Conservation (phyloP, 1,140 invertebrate genomes). For the Adelges cooleyi region DNA sequence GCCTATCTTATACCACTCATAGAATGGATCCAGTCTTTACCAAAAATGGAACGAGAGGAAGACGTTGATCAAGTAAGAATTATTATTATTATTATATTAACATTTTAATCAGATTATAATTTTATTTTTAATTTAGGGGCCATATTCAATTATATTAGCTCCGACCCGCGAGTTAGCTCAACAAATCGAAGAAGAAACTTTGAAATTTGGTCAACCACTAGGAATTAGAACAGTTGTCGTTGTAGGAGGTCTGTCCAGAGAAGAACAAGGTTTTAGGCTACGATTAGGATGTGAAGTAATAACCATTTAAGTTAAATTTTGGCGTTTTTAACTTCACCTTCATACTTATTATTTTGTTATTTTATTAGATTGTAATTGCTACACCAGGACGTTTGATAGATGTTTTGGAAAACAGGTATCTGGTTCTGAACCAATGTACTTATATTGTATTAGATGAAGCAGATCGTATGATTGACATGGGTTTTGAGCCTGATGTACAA, state of each 20-base stretch:
- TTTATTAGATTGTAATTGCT: constrained; percentile 87
- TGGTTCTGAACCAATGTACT: constrained; percentile 91
- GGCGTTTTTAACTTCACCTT: too few relatives aligned
- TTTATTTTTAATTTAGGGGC: constrained; percentile 51
- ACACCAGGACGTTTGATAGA: constrained; percentile 99
- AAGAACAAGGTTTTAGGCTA: constrained; percentile 96
- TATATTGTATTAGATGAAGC: constrained; percentile 91
- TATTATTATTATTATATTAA: neutral
- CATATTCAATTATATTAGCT: constrained; percentile 97
- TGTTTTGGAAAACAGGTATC: constrained; percentile 94
- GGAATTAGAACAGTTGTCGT: constrained; percentile 95
- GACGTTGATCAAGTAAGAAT: constrained; percentile 63
- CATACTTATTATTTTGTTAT: too few relatives aligned
- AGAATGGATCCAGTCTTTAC: constrained; percentile 95
- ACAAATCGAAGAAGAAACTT: constrained; percentile 98
- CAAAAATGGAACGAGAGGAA: constrained; percentile 85
- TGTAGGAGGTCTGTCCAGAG: constrained; percentile 92
- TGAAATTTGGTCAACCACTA: constrained; percentile 90
- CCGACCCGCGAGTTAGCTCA: constrained; percentile 98
- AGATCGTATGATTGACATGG: constrained; percentile 99
- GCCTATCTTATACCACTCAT: constrained; percentile 96
- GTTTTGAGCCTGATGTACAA: constrained; percentile 96
- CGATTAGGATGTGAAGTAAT: constrained; percentile 87
- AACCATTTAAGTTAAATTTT: too few relatives aligned
- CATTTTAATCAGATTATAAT: neutral